Conservation (phyloP, 2,113 vertebrate genomes). For the Apodemus speciosus region DNA sequence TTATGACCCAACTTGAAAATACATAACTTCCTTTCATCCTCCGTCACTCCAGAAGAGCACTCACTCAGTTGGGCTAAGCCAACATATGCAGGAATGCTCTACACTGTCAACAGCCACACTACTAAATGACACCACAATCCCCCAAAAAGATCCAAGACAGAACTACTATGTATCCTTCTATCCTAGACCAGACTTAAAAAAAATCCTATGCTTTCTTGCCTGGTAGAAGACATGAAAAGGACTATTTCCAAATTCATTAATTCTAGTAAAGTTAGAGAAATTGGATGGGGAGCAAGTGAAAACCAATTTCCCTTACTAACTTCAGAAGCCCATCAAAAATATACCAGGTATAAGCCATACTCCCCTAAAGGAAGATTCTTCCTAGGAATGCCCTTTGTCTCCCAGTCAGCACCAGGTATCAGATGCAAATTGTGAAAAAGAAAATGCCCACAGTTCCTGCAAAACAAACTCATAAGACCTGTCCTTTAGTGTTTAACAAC, state of each 20-base stretch:
- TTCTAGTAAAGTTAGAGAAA: neutral
- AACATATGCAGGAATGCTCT: neutral
- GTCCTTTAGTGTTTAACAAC: neutral
- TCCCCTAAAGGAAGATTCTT: neutral
- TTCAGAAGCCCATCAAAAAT: neutral
- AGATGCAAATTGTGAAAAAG: neutral
- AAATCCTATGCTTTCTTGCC: neutral
- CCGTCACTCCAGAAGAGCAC: neutral
- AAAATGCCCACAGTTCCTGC: neutral
- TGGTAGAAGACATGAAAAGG: constrained; percentile 16
- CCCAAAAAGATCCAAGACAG: neutral
- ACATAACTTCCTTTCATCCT: neutral
- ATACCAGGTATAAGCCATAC: neutral
- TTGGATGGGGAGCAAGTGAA: neutral
- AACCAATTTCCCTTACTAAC: neutral
- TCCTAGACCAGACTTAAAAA: neutral
- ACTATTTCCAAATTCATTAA: neutral
- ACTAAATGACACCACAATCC: neutral
- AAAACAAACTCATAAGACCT: neutral
- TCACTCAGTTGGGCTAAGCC: neutral
- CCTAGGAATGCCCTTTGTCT: neutral
- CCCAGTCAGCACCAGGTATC: neutral
- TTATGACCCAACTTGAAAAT: neutral
- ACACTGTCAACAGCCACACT: neutral
- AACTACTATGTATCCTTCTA: neutral